Evolutionary conservation across 2,888 invertebrate species (phyloP).

Genomic region (Chalcis sispes): DNA sequence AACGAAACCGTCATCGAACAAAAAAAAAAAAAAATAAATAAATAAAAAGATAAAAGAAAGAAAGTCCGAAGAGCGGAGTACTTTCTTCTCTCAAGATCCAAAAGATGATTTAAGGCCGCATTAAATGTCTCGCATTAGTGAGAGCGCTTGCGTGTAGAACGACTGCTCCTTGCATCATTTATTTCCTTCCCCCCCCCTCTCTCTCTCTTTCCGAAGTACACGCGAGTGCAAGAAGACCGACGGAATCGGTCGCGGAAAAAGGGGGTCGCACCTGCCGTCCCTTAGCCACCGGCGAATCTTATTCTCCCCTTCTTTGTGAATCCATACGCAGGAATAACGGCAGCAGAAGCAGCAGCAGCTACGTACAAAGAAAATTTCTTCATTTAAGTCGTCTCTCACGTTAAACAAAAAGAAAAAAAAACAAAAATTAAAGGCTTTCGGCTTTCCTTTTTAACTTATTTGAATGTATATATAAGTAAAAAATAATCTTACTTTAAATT

Average conservation of each 20-base stretch:
- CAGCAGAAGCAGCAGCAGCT: background rate
- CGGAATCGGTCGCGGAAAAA: conserved; percentile 58
- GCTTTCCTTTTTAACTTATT: too few species aligned
- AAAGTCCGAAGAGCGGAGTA: background rate
- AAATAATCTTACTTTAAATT: too few species aligned
- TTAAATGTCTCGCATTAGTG: conserved; percentile 41
- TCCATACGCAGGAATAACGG: background rate
- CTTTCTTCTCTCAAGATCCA: background rate
- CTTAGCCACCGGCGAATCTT: conserved; percentile 28
- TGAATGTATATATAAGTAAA: too few species aligned
- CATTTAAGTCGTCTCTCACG: too few species aligned
- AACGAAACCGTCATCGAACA: background rate
- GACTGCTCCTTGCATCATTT: too few species aligned
- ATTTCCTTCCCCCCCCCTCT: background rate
- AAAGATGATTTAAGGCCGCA: conserved; percentile 31
- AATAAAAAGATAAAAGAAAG: background rate
- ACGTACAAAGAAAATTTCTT: too few species aligned
- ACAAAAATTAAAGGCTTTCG: too few species aligned
- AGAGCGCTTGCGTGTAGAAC: background rate
- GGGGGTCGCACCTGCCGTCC: conserved; percentile 70
- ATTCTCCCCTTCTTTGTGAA: conserved; percentile 11
- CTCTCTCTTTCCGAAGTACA: background rate
- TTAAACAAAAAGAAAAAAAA: too few species aligned
- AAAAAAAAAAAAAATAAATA: too few species aligned
- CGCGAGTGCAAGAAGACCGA: background rate